These are phyloP conservation scores for Podarcis raffonei DNA, from an alignment of 2,113 vertebrate species.

Conservation along the genomic window DNA sequence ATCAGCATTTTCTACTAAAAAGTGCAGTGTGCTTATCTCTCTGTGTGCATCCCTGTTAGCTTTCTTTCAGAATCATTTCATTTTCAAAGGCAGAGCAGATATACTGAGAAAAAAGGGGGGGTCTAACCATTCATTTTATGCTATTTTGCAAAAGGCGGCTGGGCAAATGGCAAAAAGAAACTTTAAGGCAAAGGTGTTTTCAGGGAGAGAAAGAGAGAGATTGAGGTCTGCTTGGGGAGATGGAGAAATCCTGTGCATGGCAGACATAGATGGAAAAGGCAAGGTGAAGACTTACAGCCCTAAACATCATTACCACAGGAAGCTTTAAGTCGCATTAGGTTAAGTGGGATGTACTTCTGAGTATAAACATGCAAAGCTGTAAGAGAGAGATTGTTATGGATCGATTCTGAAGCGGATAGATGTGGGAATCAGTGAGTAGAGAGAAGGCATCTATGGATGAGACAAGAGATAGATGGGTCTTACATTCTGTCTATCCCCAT, in stretches of 20 bases:
- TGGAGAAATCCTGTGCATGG: not conserved
- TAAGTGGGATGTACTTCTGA: not conserved
- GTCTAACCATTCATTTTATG: too few relatives aligned
- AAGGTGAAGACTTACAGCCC: not conserved
- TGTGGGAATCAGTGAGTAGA: not conserved
- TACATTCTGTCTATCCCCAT: too few relatives aligned
- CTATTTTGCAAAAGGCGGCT: not conserved
- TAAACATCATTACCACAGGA: not conserved
- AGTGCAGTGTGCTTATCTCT: not conserved
- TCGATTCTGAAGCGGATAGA: not conserved
- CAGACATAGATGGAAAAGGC: not conserved
- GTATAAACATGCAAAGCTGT: too few relatives aligned
- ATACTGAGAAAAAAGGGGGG: too few relatives aligned
- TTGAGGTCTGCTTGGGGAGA: not conserved
- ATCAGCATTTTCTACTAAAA: not conserved
- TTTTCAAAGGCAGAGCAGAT: not conserved
- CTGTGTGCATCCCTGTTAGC: too few relatives aligned
- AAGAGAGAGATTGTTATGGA: too few relatives aligned
- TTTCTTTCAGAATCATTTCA: not conserved
- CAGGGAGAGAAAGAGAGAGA: too few relatives aligned
- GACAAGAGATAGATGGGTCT: too few relatives aligned
- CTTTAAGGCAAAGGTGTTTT: not conserved
- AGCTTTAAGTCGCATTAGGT: too few relatives aligned
- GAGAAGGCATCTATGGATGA: too few relatives aligned
- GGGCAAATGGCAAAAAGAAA: not conserved